Base-by-base conservation (phyloP, 2,113 vertebrate species). In the Gobiocypris rarus region DNA sequence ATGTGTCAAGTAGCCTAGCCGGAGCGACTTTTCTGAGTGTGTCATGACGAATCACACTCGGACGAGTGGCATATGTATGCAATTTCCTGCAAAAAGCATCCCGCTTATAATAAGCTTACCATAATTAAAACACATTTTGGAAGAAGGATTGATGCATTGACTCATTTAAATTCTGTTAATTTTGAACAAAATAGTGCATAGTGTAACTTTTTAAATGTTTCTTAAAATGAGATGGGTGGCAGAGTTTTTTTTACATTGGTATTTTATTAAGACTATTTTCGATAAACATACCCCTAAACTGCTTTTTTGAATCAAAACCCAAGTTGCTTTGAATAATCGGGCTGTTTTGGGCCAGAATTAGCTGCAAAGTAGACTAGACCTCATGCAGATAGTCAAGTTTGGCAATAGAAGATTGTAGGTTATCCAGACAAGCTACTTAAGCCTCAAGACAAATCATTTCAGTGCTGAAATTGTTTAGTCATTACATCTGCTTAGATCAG, bases 401-500 rank as follows among this genome's bases (percentile, higher is more conserved):
- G 22, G 3, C 70, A 48, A 7, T 22, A 15, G 11, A 5, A 41
- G 67, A 70, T 70, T 70, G 67, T 70, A 41, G 65, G 67, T 70
- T 70, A 70, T 73, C 38, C 70, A 73, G 70, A 73, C 70, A 45
- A 73, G 70, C 41, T 73, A 48, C 70, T 73, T 43, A 45, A 73
- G 70, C 70, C 70, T 48, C 11, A 73, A 73, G 70, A 48, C 70
- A 48, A n/a, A 73, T 73, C n/a, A 73, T 48, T 73, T 45, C 41
- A 73, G 41, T 13, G n/a, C 70, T 73, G 70, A n/a, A 73, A 26
- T 43, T 45, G 41, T 73, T 48, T 43, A 73, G 70, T 73, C 41
- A 73, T 73, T 73, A 73, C 70, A 73, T 73, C 70, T 73, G 70
- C 70, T 73, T 43, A 45, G 70, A 73, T 73, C 41, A 70, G 67